Evolutionary conservation across 2,113 vertebrate genomes (phyloP).

Genomic region (Lipophrys pholis): DNA sequence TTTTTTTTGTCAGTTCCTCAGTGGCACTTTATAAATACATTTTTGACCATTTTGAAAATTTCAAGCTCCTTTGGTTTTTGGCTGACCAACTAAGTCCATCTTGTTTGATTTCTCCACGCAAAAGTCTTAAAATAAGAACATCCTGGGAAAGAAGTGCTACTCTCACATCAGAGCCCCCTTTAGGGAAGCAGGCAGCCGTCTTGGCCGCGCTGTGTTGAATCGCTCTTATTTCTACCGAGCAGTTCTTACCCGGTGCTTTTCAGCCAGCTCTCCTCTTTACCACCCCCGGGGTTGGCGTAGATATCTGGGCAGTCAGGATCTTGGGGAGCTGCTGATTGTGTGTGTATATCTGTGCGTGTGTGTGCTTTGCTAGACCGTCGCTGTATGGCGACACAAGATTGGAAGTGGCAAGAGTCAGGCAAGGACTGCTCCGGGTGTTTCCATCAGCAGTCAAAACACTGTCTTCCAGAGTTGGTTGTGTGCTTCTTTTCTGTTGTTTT

Average conservation of each 20-base stretch:
- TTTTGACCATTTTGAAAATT: conserved; percentile 82
- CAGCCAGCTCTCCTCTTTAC: conserved; percentile 63
- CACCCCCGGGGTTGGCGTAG: conserved; percentile 46
- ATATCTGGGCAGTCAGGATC: conserved; percentile 63
- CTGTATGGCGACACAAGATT: conserved; percentile 51
- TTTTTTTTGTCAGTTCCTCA: conserved; percentile 70
- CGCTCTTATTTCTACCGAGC: conserved; percentile 42
- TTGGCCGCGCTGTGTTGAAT: conserved; percentile 40
- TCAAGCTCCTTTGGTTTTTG: conserved; percentile 92
- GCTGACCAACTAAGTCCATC: conserved; percentile 80
- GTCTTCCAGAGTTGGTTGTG: conserved; percentile 75
- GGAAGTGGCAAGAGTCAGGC: conserved; percentile 60
- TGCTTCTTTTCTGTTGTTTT: conserved; percentile 67
- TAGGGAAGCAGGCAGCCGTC: conserved; percentile 65
- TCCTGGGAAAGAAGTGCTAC: conserved; percentile 71
- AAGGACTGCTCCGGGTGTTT: conserved; percentile 57
- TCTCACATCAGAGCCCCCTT: conserved; percentile 59
- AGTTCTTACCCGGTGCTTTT: conserved; percentile 58
- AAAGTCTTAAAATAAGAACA: conserved; percentile 68
- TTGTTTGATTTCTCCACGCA: conserved; percentile 59
- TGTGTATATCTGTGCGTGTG: conserved; percentile 56
- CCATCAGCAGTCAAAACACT: conserved; percentile 54
- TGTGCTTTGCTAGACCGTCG: conserved; percentile 77
- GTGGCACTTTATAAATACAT: conserved; percentile 84
- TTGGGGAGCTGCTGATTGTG: conserved; percentile 73